Evolutionary conservation across 2,113 vertebrate genomes (phyloP).

Genomic region (Apteryx mantelli): DNA sequence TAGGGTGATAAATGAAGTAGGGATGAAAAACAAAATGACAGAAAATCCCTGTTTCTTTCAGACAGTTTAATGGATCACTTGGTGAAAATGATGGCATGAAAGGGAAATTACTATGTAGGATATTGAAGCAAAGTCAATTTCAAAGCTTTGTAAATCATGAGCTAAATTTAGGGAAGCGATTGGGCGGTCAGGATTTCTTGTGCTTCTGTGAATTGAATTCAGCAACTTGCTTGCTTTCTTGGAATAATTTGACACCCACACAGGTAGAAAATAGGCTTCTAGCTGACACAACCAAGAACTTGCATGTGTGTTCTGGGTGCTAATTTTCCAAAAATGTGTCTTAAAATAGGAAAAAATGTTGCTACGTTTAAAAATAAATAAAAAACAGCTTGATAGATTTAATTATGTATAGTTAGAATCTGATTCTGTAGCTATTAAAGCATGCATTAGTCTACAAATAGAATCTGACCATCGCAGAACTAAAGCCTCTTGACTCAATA

Average conservation of each 20-base stretch:
- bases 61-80: conserved; percentile 16
- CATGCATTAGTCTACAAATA: not conserved
- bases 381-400: not conserved
- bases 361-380: not conserved
- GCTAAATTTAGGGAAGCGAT: conserved; percentile 35
- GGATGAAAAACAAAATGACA: not conserved
- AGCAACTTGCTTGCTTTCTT: conserved; percentile 8
- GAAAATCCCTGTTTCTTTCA: conserved; percentile 42
- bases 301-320: not conserved
- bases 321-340: conserved; percentile 6
- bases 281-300: not conserved
- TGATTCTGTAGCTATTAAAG: conserved; percentile 6
- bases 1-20: not conserved
- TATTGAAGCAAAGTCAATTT: conserved; percentile 31
- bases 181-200: not conserved
- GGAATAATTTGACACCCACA: conserved; percentile 31
- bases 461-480: not conserved
- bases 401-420: conserved; percentile 25
- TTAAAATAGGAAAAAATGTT: conserved; percentile 43
- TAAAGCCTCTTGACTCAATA: conserved; percentile 1
- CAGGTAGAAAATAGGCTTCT: not conserved
- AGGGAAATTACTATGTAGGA: conserved; percentile 21
- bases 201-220: not conserved
- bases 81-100: not conserved
- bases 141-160: not conserved